phyloP scores from a whole-genome alignment of 1,140 invertebrate species.

The Pararge aegeria region DNA sequence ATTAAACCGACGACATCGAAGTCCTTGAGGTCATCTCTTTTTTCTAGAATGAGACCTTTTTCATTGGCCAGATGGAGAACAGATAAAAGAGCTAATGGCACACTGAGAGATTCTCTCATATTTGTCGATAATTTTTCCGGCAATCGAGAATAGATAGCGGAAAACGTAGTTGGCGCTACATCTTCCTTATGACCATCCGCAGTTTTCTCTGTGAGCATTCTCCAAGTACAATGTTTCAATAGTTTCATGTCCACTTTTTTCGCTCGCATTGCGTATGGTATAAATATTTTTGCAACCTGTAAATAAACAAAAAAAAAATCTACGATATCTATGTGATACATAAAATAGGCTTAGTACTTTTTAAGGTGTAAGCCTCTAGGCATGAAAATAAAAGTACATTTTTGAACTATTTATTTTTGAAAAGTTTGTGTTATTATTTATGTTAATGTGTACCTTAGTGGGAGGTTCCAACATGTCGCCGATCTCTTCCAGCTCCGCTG shows the following conservation, averaged over 20 bases:
- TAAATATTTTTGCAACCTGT: slow-evolving; percentile 84
- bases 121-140: slow-evolving; percentile 81
- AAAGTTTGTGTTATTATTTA: no score
- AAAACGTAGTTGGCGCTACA: slow-evolving; percentile 66
- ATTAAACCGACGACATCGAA: slow-evolving; percentile 65
- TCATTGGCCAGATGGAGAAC: slow-evolving; percentile 91
- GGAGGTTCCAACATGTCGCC: slow-evolving; percentile 69
- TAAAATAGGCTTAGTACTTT: no score
- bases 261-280: slow-evolving; percentile 87
- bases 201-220: slow-evolving; percentile 69
- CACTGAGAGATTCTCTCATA: slow-evolving; percentile 86
- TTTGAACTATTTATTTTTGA: no score
- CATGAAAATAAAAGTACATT: no score
- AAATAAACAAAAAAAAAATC: slow-evolving; percentile 12
- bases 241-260: slow-evolving; percentile 91
- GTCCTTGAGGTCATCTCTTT: slow-evolving; percentile 63
- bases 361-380: no score
- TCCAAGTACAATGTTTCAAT: slow-evolving; percentile 87
- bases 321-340: no score
- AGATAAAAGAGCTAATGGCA: slow-evolving; percentile 87
- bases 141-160: slow-evolving; percentile 81
- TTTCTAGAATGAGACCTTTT: slow-evolving; percentile 77
- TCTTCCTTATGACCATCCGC: slow-evolving; percentile 55
- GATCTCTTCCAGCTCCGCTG: slow-evolving; percentile 40
- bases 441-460: slow-evolving; percentile 58